Conservation (phyloP, 2,888 invertebrate genomes). For the Atrina japonica region DNA sequence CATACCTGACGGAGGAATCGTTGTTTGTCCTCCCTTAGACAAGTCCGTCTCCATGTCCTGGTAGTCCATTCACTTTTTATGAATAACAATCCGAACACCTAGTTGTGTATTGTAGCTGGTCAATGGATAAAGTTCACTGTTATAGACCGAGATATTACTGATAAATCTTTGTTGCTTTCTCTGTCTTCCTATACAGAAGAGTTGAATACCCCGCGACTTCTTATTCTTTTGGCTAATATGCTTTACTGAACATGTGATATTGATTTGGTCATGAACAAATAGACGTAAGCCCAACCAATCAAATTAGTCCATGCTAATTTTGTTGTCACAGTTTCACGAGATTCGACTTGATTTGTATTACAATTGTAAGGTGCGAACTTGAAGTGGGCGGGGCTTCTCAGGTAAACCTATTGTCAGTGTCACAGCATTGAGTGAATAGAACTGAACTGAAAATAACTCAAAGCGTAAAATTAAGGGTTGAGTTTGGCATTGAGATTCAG, state of each 20-base stretch:
- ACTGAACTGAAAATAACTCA: conserved; percentile 19
- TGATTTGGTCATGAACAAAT: conserved; percentile 64
- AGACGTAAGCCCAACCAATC: conserved; percentile 67
- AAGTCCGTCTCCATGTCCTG: conserved; percentile 47
- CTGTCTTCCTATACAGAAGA: conserved; percentile 57
- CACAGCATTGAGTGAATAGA: conserved; percentile 8
- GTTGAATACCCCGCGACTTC: conserved; percentile 63
- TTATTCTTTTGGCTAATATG: conserved; percentile 72
- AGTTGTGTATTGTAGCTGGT: conserved; percentile 38
- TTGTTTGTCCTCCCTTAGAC: conserved; percentile 53
- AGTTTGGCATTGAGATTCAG: conserved; percentile 8
- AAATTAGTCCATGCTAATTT: conserved; percentile 51
- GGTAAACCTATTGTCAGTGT: conserved; percentile 34
- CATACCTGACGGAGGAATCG: conserved; percentile 55
- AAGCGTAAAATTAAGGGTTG: conserved; percentile 7
- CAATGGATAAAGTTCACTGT: conserved; percentile 39
- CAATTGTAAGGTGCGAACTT: conserved; percentile 30
- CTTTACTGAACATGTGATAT: conserved; percentile 69
- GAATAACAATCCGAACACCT: conserved; percentile 14
- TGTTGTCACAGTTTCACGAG: conserved; percentile 46
- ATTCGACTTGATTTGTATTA: conserved; percentile 47
- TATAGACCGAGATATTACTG: conserved; percentile 47
- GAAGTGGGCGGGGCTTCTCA: conserved; percentile 56
- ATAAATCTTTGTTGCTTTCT: conserved; percentile 56
- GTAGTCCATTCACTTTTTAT: conserved; percentile 22